Base-by-base conservation (phyloP, 1,140 invertebrate species). In the Anadara kagoshimensis region DNA sequence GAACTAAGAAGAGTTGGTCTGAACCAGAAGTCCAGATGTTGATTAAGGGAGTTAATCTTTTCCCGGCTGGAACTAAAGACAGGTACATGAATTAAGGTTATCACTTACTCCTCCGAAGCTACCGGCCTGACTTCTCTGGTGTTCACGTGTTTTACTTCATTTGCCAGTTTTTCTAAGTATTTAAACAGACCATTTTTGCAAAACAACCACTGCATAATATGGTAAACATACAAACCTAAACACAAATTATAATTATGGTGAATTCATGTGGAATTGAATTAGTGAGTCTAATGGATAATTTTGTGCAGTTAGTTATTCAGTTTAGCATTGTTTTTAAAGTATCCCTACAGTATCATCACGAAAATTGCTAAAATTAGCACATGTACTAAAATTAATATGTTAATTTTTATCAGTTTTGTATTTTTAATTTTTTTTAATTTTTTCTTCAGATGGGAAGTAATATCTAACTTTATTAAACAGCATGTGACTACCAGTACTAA, bases 41-140 rank as follows among this genome's bases (percentile, higher is more conserved):
- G 0, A 97, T 98, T 22, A 99, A 99, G 89, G 97, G 95, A 45
- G 96, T 98, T 0, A 98, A 98, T 90, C 86, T 99, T 2, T 99
- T 98, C 87, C 97, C 98, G 0, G 96, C 97, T 53, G 97, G 98
- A 18, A 99, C 97, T 0, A 95, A 94, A 87, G 95, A 98, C 85
- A 92, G 96, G 79, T 92, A 71, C 70, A 10, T 36, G 29, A 3
- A 36, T 3, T 3, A 36, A 3, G 29, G 29, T 36, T 7, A 51
- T 51, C 20, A 3, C 29, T 36, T 36, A 3, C 7, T n/a, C n/a
- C n/a, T n/a, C n/a, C n/a, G n/a, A 45, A 47, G 16, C 8, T 47
- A 10, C 45, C 8, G 45, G 45, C 45, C 16, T 47, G 16, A 47
- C 45, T 47, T 8, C 8, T 47, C 45, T 47, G 16, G 8, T 47